phyloP scores from a whole-genome alignment of 2,888 invertebrate genomes.

The Deilephila elpenor region DNA sequence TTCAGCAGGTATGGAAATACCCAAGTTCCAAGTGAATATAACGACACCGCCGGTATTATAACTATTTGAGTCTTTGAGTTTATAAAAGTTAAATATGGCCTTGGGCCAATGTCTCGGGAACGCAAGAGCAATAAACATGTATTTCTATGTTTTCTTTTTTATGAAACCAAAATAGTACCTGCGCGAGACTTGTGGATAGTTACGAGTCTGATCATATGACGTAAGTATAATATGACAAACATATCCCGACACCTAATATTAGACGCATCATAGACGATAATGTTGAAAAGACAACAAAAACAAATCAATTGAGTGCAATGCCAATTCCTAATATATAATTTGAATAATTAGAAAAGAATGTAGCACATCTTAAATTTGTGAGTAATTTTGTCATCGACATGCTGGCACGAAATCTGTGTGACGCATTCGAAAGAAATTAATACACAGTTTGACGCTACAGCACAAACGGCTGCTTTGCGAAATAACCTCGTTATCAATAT shows the following conservation, averaged over 20 bases:
- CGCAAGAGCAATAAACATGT: conserved; percentile 45
- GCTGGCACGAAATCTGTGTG: conserved; percentile 20
- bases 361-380: conserved; percentile 18
- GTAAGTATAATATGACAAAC: conserved; percentile 45
- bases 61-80: conserved; percentile 32
- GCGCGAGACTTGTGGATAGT: conserved; percentile 42
- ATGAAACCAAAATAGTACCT: conserved; percentile 45
- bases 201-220: conserved; percentile 40
- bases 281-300: not conserved
- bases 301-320: not conserved
- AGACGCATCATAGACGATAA: conserved; percentile 35
- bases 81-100: conserved; percentile 43
- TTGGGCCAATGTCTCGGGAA: conserved; percentile 43
- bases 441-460: conserved; percentile 3
- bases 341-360: conserved; percentile 28
- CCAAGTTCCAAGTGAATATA: conserved; percentile 5
- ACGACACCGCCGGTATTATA: not conserved
- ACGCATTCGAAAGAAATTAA: conserved; percentile 26
- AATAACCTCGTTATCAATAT: conserved; percentile 12
- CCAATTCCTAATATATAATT: not conserved
- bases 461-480: not conserved
- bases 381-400: conserved; percentile 26
- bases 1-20: conserved; percentile 16
- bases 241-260: conserved; percentile 35
- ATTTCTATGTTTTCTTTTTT: conserved; percentile 46